Base-by-base conservation (phyloP, 1,140 invertebrate genomes). In the Solen grandis region DNA sequence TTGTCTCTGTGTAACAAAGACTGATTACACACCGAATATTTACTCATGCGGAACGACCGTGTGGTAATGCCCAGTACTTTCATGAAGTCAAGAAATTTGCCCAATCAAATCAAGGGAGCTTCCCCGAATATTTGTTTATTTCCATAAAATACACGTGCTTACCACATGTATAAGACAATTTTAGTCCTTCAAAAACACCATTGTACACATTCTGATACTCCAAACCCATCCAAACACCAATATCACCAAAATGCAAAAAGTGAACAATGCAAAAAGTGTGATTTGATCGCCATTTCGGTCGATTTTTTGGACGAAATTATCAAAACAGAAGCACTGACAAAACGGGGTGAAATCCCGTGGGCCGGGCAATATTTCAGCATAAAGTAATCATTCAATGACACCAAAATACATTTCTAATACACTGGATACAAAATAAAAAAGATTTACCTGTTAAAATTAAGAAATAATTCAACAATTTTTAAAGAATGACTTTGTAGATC, bases 401-500 rank as follows among this genome's bases (percentile, higher is more conserved):
- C 31, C 1, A 54, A 46, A 54, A 55, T 41, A 25, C 33, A 38
- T 55, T 59, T 16, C 54, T 31, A 65, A 57, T 52, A 69, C 55
- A 2, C 2, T n/a, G n/a, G 3, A 10, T 14, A 59, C 31, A 10
- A 29, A 60, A 78, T 10, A 33, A 46, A 35, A 19, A 68, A 78
- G 46, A 38, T 78, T 78, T 78, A 78, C 75, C 75, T 78, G 75
- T 66, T 66, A 78, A 78, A 78, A 54, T 36, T 65, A 62, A 69
- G 46, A 41, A 78, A 68, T 68, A 69, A 68, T 78, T 78, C 66
- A 33, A 41, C 62, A 78, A 78, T 66, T 78, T 78, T 78, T 62
- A 78, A 78, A 78, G 75, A 78, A 78, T 78, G 75, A 78, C 75
- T 78, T 78, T 78, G 75, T 78, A 78, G 75, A 78, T 78, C 75